Evolutionary conservation across 2,888 invertebrate genomes (phyloP).

Genomic region (Ditula angustiorana): DNA sequence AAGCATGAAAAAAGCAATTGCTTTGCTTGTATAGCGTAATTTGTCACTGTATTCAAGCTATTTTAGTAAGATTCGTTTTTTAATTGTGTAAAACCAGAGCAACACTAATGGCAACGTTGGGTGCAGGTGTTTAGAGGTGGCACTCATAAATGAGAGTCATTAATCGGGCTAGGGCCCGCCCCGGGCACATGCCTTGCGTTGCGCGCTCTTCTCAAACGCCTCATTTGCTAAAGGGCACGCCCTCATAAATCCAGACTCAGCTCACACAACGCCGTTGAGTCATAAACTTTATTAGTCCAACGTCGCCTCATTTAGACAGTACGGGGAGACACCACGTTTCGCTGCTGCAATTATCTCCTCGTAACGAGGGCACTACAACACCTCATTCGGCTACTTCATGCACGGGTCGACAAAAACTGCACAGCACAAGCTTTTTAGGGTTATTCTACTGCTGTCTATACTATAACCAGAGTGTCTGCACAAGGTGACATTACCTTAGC

Average conservation of each 20-base stretch:
- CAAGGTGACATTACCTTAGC: no score
- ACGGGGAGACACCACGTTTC: neutral
- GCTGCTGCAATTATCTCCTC: neutral
- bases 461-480: no score
- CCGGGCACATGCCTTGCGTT: conserved; percentile 33
- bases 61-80: neutral
- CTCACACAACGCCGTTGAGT: conserved; percentile 61
- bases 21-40: neutral
- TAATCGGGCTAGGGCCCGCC: conserved; percentile 47
- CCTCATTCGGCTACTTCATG: no score
- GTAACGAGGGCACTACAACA: no score
- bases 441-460: no score
- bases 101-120: conserved; percentile 47
- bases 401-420: no score
- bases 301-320: conserved; percentile 7
- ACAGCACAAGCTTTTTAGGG: no score
- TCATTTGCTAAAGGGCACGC: conserved; percentile 57
- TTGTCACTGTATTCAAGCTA: neutral
- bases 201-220: conserved; percentile 42
- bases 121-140: conserved; percentile 47
- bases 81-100: neutral
- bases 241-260: conserved; percentile 57
- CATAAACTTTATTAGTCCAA: conserved; percentile 44
- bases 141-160: conserved; percentile 55
- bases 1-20: no score